Conservation (phyloP, 2,797 vertebrate species). For the Sebastes diaconus region DNA sequence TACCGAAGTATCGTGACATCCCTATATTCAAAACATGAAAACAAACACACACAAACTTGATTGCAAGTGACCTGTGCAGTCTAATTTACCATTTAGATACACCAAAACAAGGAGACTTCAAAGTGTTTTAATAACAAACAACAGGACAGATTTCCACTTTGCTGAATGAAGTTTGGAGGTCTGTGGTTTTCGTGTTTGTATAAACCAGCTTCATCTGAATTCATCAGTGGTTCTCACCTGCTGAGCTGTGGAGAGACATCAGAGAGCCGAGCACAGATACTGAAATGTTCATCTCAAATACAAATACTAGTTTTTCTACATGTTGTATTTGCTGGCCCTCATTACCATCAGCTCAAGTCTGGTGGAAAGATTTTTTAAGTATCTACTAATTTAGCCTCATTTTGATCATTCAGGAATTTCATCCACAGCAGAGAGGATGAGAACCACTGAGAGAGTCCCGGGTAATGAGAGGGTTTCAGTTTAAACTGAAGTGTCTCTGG, state of each 20-base stretch:
- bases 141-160: not conserved
- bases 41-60: conserved; percentile 24
- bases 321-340: not conserved
- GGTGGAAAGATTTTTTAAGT: too few species aligned
- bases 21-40: conserved; percentile 35
- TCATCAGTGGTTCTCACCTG: conserved; percentile 57
- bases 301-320: not conserved
- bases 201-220: conserved; percentile 60
- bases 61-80: conserved; percentile 2
- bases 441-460: conserved; percentile 42
- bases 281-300: not conserved
- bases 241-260: conserved; percentile 2
- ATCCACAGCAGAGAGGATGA: conserved; percentile 31
- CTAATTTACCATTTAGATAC: not conserved
- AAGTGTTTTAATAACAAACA: not conserved
- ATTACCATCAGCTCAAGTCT: not conserved
- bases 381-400: not conserved
- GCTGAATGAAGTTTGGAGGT: conserved; percentile 15
- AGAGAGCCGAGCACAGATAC: not conserved
- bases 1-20: not conserved
- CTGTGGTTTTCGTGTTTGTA: conserved; percentile 45
- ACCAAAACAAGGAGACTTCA: not conserved
- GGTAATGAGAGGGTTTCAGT: conserved; percentile 25
- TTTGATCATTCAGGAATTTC: not conserved
- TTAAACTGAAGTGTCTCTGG: conserved; percentile 20